Base-by-base conservation (phyloP, 1,140 invertebrate genomes). In the Halictus rubicundus region DNA sequence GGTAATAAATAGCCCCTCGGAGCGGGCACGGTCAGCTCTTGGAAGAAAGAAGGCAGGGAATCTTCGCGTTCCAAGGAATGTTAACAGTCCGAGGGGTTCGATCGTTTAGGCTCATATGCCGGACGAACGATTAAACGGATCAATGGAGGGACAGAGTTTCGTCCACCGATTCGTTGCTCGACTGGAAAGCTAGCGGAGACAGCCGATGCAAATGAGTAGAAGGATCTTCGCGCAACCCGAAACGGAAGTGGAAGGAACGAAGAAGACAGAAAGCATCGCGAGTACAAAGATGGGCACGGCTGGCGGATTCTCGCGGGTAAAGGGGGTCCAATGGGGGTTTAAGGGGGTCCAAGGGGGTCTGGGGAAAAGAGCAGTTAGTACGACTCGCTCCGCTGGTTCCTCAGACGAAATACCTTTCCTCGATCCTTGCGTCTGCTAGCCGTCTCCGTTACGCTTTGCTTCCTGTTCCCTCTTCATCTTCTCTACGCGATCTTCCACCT, bases 331-430 rank as follows among this genome's bases (percentile, higher is more conserved):
- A 5, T 4, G 32, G 32, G 32, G 32, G 32, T 32, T 5, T 32
- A 32, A 32, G 27, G 27, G 27, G 27, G 27, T 32, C 27, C 4
- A 32, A 32, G 71, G 54, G 73, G 59, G 39, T 42, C 61, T 21
- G 69, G 68, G 68, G 74, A 78, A 85, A 84, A 82, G 71, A 75
- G 68, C 71, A 85, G 84, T 85, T 86, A 85, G 68, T 76, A 79
- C 60, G 70, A 78, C 76, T 78, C 66, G 83, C 84, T 85, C 71
- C 75, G 83, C 79, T 74, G 75, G 37, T 79, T 82, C 59, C 70
- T 86, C 39, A 75, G 83, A 86, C 71, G 37, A 69, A 86, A 79
- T 86, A 75, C 78, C 75, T 82, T 64, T 71, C 59, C 60, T 54
- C 80, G 82, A 85, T 85, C 63, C 65, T n/a, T 84, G 49, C 46